Evolutionary conservation across 2,888 invertebrate species (phyloP).

Genomic region (Physocephala rufipes): DNA sequence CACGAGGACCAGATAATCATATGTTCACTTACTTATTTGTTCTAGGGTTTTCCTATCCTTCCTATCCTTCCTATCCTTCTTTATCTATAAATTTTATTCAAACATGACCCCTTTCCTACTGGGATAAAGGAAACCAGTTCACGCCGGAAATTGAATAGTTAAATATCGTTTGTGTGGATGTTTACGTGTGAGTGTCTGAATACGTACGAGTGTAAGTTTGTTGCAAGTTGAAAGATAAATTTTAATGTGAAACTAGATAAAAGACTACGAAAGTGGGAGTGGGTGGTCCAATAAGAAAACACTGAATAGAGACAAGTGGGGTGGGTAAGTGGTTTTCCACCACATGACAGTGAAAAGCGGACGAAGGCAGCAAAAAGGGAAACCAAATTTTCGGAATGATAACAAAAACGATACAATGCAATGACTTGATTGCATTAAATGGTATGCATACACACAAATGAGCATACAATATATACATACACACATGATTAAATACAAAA

Average conservation of each 20-base stretch:
- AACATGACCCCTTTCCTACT: too few relatives aligned
- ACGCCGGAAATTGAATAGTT: constrained; percentile 22
- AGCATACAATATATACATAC: constrained; percentile 41
- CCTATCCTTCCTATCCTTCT: too few relatives aligned
- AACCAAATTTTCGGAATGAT: constrained; percentile 38
- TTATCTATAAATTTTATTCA: too few relatives aligned
- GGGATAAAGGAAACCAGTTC: too few relatives aligned
- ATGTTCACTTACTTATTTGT: too few relatives aligned
- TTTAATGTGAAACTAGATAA: constrained; percentile 64
- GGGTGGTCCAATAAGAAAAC: constrained; percentile 46
- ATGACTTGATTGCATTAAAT: constrained; percentile 60
- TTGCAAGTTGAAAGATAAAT: constrained; percentile 60
- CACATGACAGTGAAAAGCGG: constrained; percentile 11
- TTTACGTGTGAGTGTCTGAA: constrained; percentile 36
- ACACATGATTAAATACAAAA: constrained; percentile 18
- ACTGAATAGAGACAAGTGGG: too few relatives aligned
- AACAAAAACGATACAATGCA: constrained; percentile 49
- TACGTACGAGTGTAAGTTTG: constrained; percentile 32
- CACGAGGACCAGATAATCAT: too few relatives aligned
- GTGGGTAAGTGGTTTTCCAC: constrained; percentile 53
- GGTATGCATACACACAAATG: constrained; percentile 34
- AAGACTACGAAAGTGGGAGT: constrained; percentile 51
- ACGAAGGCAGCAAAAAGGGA: constrained; percentile 43
- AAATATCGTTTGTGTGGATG: constrained; percentile 22
- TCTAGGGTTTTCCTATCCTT: too few relatives aligned